A percentile compares a stretch with the other conserved stretches of the same genome.
phyloP scores from a whole-genome alignment of 2,888 invertebrate species.

The Acrocera orbiculus region DNA sequence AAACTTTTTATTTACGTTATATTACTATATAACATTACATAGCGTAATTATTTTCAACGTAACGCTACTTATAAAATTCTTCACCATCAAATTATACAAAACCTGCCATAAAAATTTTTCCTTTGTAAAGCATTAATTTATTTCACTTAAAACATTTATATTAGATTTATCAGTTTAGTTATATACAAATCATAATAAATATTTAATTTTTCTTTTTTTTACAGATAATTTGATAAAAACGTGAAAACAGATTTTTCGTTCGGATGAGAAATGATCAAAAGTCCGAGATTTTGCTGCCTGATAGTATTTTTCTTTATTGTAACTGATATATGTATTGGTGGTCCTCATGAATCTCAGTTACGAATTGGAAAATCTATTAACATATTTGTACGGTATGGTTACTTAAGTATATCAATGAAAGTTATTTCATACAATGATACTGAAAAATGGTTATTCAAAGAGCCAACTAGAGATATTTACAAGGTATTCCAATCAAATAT shows the following conservation, averaged over 20 bases:
- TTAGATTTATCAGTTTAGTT: no score
- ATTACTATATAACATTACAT: no score
- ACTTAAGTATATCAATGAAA: slow-evolving; percentile 67
- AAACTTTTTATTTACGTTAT: no score
- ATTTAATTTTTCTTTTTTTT: no score
- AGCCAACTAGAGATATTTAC: slow-evolving; percentile 41
- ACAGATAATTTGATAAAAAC: no score
- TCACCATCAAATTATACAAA: no score
- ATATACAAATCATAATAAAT: no score
- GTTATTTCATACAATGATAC: slow-evolving; percentile 67
- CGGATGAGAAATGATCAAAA: slow-evolving; percentile 25
- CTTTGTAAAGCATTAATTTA: no score
- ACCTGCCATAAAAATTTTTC: no score
- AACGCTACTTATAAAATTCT: no score
- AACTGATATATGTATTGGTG: slow-evolving; percentile 17
- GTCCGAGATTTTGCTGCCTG: slow-evolving; percentile 22
- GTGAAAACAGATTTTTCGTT: slow-evolving; percentile 6
- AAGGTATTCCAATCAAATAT: slow-evolving; percentile 21
- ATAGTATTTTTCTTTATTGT: slow-evolving; percentile 22
- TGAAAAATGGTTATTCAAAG: slow-evolving; percentile 51
- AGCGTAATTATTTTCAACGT: no score
- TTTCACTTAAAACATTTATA: no score
- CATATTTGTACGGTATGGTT: slow-evolving; percentile 61
- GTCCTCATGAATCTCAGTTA: slow-evolving; percentile 29
- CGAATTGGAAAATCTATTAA: slow-evolving; percentile 69